Percentiles rank a stretch among this genome's conserved stretches.
These are phyloP conservation scores for Heteromormyrus szaboi DNA, from an alignment of 2,797 vertebrate species.

Conservation along the genomic window DNA sequence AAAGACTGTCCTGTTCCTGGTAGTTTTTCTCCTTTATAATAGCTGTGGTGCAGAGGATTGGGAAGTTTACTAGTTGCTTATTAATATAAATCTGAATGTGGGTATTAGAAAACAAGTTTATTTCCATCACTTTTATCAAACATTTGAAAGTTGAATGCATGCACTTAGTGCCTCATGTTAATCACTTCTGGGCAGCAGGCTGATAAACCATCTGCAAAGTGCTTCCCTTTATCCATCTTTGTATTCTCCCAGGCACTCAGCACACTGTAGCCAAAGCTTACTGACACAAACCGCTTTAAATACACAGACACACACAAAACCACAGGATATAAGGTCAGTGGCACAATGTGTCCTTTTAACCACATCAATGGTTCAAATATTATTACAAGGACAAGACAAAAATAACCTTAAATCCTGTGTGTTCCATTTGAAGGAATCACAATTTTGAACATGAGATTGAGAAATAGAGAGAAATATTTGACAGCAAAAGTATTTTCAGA, in stretches of 20 bases:
- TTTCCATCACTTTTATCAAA: not conserved
- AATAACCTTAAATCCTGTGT: not conserved
- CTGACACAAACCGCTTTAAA: not conserved
- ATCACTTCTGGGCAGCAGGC: not conserved
- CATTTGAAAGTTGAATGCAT: not conserved
- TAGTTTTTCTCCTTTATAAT: not conserved
- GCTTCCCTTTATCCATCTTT: not conserved
- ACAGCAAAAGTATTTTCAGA: not conserved
- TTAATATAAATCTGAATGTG: not conserved
- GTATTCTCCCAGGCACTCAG: not conserved
- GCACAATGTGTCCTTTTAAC: not conserved
- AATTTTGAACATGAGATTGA: not conserved
- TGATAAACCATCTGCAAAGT: not conserved
- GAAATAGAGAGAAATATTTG: not conserved
- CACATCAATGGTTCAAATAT: not conserved
- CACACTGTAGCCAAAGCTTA: not conserved
- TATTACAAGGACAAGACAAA: not conserved
- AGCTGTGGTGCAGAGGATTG: not conserved
- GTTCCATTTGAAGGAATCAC: not conserved
- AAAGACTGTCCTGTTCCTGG: not conserved
- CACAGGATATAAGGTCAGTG: not conserved
- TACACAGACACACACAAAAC: not conserved
- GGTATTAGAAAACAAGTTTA: not conserved
- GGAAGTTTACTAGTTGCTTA: not conserved
- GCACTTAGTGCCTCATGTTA: not conserved